Evolutionary conservation across 35 echinoderm and acorn worm species (phyloP), one percentile per base, ranked within the genome.

Genomic region (Heliocidaris tuberculata): DNA sequence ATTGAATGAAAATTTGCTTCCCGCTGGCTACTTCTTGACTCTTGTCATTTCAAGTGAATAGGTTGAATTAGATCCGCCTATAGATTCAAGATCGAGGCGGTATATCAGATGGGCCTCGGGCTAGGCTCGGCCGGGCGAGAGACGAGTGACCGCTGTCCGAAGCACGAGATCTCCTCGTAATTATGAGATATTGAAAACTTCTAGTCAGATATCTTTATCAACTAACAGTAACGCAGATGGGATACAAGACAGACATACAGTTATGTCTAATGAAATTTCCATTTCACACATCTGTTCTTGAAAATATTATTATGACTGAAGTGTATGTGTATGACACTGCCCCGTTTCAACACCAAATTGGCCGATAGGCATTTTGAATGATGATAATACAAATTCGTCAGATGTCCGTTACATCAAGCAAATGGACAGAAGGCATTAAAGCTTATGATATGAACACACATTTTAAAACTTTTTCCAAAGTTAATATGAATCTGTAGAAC

Each of bases 181-280:
- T 78, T 78, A 78, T n/a, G 7, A 5, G 21, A 78, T 78, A 78
- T 78, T n/a, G 27, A 29, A 21, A 1, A 27, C 27, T 7, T 78
- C 27, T 21, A 27, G 24, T 78, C 21, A 78, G 65, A 78, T n/a
- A 78, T 78, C 65, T 21, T 78, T 78, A 78, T 78, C 7, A 78
- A 78, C 21, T 7, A 78, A 78, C 65, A 78, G n/a, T n/a, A n/a
- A n/a, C n/a, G n/a, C 65, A 78, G 65, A 78, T 78, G 21, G 65
- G 65, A 5, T n/a, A 78, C 65, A 19, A n/a, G 27, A 24, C 65
- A 70, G 7, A n/a, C n/a, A 21, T 52, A 52, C 13, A 78, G 65
- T 78, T 78, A 78, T n/a, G 27, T 78, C 65, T 78, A 78, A 78
- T 78, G 65, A 78, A 78, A 78, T 78, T 78, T 78, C 65, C 19